phyloP scores from a whole-genome alignment of 2,888 invertebrate genomes.

The Thereva unica region DNA sequence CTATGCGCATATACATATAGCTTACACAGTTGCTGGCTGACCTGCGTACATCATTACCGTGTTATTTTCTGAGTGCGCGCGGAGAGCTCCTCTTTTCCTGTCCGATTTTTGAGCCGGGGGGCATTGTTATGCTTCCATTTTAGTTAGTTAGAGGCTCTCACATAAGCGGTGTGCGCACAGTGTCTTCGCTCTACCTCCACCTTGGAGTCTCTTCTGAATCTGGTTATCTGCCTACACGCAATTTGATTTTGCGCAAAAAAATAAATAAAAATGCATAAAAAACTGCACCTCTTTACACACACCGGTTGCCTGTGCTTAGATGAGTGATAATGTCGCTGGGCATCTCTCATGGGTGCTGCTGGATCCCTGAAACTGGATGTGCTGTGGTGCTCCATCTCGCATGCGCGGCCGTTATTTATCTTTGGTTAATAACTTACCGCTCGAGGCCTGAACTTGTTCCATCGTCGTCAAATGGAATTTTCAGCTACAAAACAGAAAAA shows the following conservation, averaged over 20 bases:
- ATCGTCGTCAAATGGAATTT: too few species aligned
- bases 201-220: neutral
- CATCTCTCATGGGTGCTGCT: neutral
- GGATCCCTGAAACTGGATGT: too few species aligned
- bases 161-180: neutral
- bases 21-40: neutral
- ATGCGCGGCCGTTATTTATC: too few species aligned
- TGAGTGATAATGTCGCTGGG: slow-evolving; percentile 31
- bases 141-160: neutral
- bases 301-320: slow-evolving; percentile 28
- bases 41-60: slow-evolving; percentile 33
- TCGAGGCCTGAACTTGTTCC: too few species aligned
- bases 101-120: slow-evolving; percentile 30
- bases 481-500: too few species aligned
- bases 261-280: neutral
- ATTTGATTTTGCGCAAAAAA: slow-evolving; percentile 27
- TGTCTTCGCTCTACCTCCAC: neutral
- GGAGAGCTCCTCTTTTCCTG: slow-evolving; percentile 14
- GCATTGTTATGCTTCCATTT: slow-evolving; percentile 34
- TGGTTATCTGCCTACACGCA: slow-evolving; percentile 34
- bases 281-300: slow-evolving; percentile 22
- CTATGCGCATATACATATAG: neutral
- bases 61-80: slow-evolving; percentile 22
- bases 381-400: too few species aligned
- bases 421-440: too few species aligned